Evolutionary conservation across 2,888 invertebrate genomes (phyloP), one percentile per base, ranked within the genome.

Genomic region (Minunthozetes semirufus): DNA sequence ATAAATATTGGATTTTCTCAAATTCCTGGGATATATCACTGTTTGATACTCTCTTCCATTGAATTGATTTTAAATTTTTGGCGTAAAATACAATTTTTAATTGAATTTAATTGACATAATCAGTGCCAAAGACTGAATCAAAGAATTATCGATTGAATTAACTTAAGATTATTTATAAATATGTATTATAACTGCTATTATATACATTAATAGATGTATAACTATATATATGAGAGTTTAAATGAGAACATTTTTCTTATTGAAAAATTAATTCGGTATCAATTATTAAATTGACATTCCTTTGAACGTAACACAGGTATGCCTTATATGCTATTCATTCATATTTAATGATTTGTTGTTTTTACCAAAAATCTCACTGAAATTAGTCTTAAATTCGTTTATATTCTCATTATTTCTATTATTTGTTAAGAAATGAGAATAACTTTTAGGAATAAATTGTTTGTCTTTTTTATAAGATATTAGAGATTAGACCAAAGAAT

Each of bases 251-350:
- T 66, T 66, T 66, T 66, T 66, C 66, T 66, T 66, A 17, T 38
- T 66, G 66, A 66, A 66, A 66, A 66, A 66, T 66, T 5, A 33
- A 38, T 66, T 66, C 25, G 6, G 66, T 66, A 66, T 66, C 66
- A 66, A 66, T 66, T 66, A 66, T 66, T n/a, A 66, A 66, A 66
- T 66, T 66, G 66, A 66, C 38, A 66, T 38, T 66, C 66, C 66
- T 66, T 66, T 59, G 13, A 38, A n/a, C 33, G 38, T 66, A 38
- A 66, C 33, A 66, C 38, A 63, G 25, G 38, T 66, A 66, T 66
- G 66, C 66, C 66, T 66, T 66, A 66, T 38, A 66, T 66, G 66
- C 66, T 66, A n/a, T 66, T 25, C 17, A 59, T 59, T 27, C 29
- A 59, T 27, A 59, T 27, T 59, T 1, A 27, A 59, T 59, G 29